Evolutionary conservation across 2,113 vertebrate genomes (phyloP).

Genomic region (Phoenicopterus ruber): DNA sequence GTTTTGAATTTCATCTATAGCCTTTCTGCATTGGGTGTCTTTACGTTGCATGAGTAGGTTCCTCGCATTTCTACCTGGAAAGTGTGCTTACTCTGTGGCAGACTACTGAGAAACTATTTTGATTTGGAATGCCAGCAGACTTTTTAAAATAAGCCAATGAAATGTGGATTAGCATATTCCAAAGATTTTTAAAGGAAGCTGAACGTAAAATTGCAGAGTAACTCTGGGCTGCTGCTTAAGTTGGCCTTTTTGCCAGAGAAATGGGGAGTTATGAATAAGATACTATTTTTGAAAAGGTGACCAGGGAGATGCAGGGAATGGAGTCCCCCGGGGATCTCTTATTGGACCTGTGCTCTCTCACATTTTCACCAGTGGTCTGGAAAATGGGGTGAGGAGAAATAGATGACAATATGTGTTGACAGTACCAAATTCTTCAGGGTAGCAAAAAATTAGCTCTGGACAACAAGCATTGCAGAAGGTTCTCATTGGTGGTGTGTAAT

Average conservation of each 20-base stretch:
- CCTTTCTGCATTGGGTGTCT: not conserved
- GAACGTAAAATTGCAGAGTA: not conserved
- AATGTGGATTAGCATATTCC: not conserved
- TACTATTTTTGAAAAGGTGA: not conserved
- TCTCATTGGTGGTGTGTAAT: not conserved
- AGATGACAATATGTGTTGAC: not conserved
- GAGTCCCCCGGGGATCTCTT: not conserved
- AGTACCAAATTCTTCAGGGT: not conserved
- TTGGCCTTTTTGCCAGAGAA: not conserved
- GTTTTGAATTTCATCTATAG: not conserved
- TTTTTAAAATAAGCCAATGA: not conserved
- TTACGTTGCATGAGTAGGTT: not conserved
- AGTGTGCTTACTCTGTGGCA: not conserved
- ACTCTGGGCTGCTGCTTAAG: not conserved
- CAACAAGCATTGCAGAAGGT: not conserved
- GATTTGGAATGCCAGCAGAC: not conserved
- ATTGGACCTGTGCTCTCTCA: not conserved
- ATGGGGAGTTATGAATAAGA: not conserved
- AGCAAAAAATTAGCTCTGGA: not conserved
- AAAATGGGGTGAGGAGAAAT: not conserved
- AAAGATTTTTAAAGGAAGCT: not conserved
- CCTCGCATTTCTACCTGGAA: not conserved
- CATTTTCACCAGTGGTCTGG: not conserved
- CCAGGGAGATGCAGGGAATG: not conserved
- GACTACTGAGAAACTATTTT: not conserved